These are phyloP conservation scores for Cyclophora albipunctata DNA, from an alignment of 2,888 invertebrate species.

Conservation along the genomic window DNA sequence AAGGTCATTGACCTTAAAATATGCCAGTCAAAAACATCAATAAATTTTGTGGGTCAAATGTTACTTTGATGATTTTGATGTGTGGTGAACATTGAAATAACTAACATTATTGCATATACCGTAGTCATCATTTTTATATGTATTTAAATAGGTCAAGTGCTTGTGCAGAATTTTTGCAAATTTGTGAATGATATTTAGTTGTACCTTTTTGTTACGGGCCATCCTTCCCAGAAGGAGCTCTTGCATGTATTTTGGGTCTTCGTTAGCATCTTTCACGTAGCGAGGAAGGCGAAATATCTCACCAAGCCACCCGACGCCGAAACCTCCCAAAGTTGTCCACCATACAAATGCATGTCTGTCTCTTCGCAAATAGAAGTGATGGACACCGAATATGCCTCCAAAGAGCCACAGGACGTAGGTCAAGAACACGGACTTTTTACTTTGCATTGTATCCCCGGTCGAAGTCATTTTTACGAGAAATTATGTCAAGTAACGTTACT, in stretches of 20 bases:
- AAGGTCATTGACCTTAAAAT: slow-evolving; percentile 4
- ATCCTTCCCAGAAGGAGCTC: slow-evolving; percentile 77
- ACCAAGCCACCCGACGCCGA: slow-evolving; percentile 89
- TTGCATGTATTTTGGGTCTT: slow-evolving; percentile 80
- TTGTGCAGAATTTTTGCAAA: no score
- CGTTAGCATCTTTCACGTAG: slow-evolving; percentile 89
- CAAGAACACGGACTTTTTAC: slow-evolving; percentile 76
- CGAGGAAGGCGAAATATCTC: slow-evolving; percentile 89
- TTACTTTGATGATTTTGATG: no score
- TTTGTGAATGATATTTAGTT: no score
- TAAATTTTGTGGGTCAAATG: no score
- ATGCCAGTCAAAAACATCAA: no score
- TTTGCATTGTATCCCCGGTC: slow-evolving; percentile 24
- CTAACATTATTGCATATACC: no score
- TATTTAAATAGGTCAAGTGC: no score
- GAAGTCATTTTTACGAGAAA: slow-evolving; percentile 21
- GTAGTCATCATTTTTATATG: no score
- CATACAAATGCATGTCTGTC: slow-evolving; percentile 94
- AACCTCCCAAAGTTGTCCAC: slow-evolving; percentile 91
- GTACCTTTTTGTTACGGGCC: slow-evolving; percentile 78
- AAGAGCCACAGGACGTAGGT: slow-evolving; percentile 91
- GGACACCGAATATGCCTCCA: slow-evolving; percentile 91
- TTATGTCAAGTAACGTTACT: slow-evolving; percentile 3
- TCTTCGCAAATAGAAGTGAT: slow-evolving; percentile 92
- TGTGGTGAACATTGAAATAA: no score